These are phyloP conservation scores for Platalea minor DNA, from an alignment of 2,797 vertebrate species.

Conservation along the genomic window DNA sequence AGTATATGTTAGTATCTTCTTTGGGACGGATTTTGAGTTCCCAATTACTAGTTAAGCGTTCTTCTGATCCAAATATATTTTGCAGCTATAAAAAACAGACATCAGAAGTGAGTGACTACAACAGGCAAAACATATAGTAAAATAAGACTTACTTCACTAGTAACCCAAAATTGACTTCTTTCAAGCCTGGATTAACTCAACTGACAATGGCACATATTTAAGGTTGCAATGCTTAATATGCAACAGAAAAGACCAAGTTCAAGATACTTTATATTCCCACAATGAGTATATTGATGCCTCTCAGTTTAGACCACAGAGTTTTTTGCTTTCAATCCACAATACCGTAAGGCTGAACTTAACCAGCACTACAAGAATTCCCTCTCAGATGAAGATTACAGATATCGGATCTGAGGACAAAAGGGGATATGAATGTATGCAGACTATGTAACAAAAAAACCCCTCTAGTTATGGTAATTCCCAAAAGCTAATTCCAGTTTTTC, in stretches of 20 bases:
- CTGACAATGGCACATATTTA: neutral
- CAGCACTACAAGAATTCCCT: neutral
- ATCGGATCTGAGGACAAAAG: neutral
- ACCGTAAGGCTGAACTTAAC: neutral
- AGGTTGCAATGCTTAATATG: neutral
- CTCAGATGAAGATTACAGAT: neutral
- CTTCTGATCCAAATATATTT: conserved; percentile 89
- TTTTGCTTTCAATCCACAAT: neutral
- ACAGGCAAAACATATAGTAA: neutral
- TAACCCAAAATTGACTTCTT: neutral
- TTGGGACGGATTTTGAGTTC: conserved; percentile 89
- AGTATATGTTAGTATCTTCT: conserved; percentile 86
- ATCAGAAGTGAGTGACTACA: neutral
- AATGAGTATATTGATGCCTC: fast-evolving
- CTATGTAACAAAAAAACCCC: fast-evolving
- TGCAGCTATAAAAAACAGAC: conserved; percentile 81
- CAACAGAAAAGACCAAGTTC: neutral
- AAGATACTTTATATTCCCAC: neutral
- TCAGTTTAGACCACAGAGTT: neutral
- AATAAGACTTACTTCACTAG: neutral
- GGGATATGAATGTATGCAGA: neutral
- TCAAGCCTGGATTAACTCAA: neutral
- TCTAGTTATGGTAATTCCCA: neutral
- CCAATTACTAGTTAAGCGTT: conserved; percentile 84
- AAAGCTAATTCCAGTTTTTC: neutral